phyloP scores from a whole-genome alignment of 37 sponge, comb jelly and placozoan genomes.

The Petrosia ficiformis region DNA sequence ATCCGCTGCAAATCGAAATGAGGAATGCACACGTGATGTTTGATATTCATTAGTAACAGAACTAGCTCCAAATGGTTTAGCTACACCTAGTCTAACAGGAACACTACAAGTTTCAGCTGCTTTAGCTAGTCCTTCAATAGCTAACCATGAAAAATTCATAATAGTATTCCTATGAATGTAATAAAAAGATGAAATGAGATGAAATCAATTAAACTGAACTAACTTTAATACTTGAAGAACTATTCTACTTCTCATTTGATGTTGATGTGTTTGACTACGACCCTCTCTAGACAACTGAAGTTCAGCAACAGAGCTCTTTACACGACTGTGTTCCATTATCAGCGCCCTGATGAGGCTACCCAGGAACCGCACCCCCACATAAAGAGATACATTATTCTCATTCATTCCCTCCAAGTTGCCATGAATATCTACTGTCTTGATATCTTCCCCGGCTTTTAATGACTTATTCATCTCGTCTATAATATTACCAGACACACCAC shows the following conservation, averaged over 20 bases:
- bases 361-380: constrained; percentile 56
- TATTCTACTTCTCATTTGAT: neutral
- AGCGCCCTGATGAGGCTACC: constrained; percentile 48
- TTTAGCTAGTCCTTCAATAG: constrained; percentile 42
- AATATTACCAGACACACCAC: constrained; percentile 25
- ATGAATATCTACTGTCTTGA: neutral
- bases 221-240: neutral
- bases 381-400: constrained; percentile 19
- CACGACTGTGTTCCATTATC: constrained; percentile 59
- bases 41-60: constrained; percentile 66
- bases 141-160: constrained; percentile 52
- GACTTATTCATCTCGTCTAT: constrained; percentile 28
- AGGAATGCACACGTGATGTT: neutral
- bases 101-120: constrained; percentile 46
- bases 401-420: neutral
- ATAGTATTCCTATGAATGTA: constrained; percentile 34
- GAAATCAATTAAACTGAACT: neutral
- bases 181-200: neutral
- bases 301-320: constrained; percentile 41
- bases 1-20: neutral
- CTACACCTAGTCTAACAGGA: constrained; percentile 59
- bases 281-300: neutral
- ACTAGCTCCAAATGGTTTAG: constrained; percentile 71
- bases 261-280: neutral
- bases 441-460: neutral